Conservation (phyloP, 2,113 vertebrate genomes). For the Ibidorhyncha struthersii region DNA sequence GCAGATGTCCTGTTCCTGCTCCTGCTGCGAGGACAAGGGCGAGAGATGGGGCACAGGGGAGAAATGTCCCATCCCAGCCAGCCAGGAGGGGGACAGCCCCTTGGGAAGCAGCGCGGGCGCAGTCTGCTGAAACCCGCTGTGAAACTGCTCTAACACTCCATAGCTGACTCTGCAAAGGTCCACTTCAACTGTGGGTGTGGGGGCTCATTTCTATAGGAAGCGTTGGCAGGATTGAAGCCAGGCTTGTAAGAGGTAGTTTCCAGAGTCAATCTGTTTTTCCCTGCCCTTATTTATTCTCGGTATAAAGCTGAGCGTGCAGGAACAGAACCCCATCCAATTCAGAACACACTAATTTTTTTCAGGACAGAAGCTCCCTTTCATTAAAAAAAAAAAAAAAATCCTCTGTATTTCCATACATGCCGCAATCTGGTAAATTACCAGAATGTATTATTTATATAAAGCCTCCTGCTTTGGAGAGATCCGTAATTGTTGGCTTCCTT, state of each 20-base stretch:
- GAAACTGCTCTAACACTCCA: neutral
- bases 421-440: neutral
- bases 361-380: neutral
- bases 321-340: neutral
- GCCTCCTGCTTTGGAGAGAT: conserved; percentile 18
- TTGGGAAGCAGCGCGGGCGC: accelerated
- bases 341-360: neutral
- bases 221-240: neutral
- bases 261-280: neutral
- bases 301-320: neutral
- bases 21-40: neutral
- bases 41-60: neutral
- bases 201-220: neutral
- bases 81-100: neutral
- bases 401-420: neutral
- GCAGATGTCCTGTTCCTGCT: neutral
- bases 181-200: neutral
- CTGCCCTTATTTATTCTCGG: neutral
- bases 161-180: neutral
- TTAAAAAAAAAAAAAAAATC: neutral
- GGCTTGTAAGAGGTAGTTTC: neutral
- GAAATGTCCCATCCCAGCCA: neutral
- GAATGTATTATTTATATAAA: conserved; percentile 3
- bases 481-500: neutral
- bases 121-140: neutral